Base-by-base conservation (phyloP, 2,113 vertebrate genomes). In the Acrocephalus kingi region DNA sequence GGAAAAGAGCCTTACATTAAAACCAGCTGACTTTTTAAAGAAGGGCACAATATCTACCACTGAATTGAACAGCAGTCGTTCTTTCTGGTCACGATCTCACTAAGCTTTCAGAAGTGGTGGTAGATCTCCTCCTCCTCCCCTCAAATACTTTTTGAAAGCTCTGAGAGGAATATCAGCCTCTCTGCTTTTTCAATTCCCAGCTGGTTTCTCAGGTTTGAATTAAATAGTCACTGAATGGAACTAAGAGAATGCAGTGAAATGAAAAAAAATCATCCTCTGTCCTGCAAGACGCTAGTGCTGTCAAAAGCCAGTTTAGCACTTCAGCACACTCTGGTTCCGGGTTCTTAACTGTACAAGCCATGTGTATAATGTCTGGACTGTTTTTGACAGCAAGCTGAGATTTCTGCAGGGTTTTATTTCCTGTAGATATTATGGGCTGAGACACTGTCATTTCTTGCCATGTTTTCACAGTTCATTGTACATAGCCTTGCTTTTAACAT, bases 221-320 rank as follows among this genome's bases (percentile, higher is more conserved):
- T 85, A 93, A 85, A 76, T 59, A 89, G 33, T 64, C 81, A 72
- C 49, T 14, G 54, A 91, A 64, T 7, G 5, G 59, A 96, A 84
- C 24, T 39, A 84, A 84, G 72, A 37, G 84, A 92, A 73, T 55
- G 51, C 41, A 69, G 51, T 59, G 83, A 84, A 93, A 72, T 52
- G 76, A 77, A 93, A 88, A 79, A 89, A 87, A 66, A 46, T 67
- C 22, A 43, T 67, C 75, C 45, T 56, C 43, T 55, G 73, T 78
- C 80, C 89, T 91, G 61, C 55, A 87, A 77, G 52, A 63, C 31
- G 23, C 39, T 81, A 72, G 46, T n/a, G 61, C 73, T 93, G 93
- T 94, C 86, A 95, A 90, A 90, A 92, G 39, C 45, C 46, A 35
- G 56, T 84, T 94, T 84, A 93, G 64, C 76, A 90, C 89, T 96